Conservation (phyloP, 1,140 invertebrate species). For the Anadara kagoshimensis region DNA sequence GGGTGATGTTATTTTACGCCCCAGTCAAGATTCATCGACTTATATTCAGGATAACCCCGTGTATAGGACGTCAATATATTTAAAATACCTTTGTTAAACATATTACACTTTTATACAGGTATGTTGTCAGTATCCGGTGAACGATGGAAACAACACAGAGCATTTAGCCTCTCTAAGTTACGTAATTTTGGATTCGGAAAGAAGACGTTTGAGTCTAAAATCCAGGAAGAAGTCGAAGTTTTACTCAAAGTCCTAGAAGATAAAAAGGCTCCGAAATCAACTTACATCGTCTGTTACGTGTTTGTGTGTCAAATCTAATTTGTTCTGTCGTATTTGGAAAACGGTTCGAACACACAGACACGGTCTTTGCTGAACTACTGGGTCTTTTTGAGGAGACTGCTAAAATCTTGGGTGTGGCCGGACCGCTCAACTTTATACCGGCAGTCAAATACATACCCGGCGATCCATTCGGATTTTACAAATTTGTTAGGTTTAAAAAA, state of each 20-base stretch:
- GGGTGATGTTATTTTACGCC: no score
- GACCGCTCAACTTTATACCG: background rate
- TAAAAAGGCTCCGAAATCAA: conserved; percentile 12
- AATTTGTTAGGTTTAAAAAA: background rate
- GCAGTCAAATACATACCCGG: background rate
- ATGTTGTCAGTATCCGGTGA: background rate
- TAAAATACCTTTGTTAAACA: no score
- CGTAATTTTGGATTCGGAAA: conserved; percentile 86
- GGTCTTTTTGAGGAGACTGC: background rate
- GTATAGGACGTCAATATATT: no score
- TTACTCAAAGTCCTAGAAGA: conserved; percentile 29
- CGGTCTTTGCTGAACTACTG: conserved; percentile 28
- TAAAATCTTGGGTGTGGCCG: background rate
- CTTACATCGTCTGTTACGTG: conserved; percentile 4
- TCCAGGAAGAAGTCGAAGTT: conserved; percentile 75
- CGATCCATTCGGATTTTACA: background rate
- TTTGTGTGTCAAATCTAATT: conserved; percentile 92
- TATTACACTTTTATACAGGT: no score
- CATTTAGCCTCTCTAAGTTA: conserved; percentile 82
- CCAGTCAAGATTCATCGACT: no score
- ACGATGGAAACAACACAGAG: conserved; percentile 87
- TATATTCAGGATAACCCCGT: no score
- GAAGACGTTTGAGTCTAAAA: conserved; percentile 81
- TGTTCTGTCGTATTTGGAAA: conserved; percentile 93
- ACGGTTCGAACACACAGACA: conserved; percentile 80